Conservation (phyloP, 2,797 vertebrate genomes). For the Oreochromis mossambicus region DNA sequence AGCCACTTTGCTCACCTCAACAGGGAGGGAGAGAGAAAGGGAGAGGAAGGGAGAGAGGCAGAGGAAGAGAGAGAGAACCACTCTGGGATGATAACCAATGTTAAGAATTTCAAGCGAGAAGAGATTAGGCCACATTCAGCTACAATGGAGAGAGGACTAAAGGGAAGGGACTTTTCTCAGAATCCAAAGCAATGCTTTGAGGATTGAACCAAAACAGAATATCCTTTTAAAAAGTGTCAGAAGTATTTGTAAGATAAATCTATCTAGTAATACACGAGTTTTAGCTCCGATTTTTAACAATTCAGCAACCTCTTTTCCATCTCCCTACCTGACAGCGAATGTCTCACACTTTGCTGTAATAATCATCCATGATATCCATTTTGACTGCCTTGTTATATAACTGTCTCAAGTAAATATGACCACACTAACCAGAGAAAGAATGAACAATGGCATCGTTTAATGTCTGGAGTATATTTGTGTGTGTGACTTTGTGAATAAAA, state of each 20-base stretch:
- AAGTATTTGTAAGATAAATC: background rate
- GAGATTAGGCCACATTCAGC: constrained; percentile 39
- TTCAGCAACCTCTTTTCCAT: background rate
- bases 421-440: background rate
- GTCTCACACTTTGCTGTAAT: background rate
- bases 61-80: background rate
- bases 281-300: background rate
- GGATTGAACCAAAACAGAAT: background rate
- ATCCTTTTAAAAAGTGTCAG: background rate
- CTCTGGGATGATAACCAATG: constrained; percentile 38
- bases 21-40: background rate
- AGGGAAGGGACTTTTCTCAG: background rate
- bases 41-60: background rate
- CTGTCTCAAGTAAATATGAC: constrained; percentile 5
- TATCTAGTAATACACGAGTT: background rate
- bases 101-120: constrained; percentile 43
- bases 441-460: constrained; percentile 27
- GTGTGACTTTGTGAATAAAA: constrained; percentile 3
- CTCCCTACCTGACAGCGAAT: background rate
- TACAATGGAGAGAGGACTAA: constrained; percentile 1
- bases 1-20: constrained; percentile 57
- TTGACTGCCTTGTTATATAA: constrained; percentile 17
- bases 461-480: constrained; percentile 15
- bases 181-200: background rate
- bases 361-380: background rate